Evolutionary conservation across 1,140 invertebrate genomes (phyloP).

Genomic region (Nephotettix cincticeps): DNA sequence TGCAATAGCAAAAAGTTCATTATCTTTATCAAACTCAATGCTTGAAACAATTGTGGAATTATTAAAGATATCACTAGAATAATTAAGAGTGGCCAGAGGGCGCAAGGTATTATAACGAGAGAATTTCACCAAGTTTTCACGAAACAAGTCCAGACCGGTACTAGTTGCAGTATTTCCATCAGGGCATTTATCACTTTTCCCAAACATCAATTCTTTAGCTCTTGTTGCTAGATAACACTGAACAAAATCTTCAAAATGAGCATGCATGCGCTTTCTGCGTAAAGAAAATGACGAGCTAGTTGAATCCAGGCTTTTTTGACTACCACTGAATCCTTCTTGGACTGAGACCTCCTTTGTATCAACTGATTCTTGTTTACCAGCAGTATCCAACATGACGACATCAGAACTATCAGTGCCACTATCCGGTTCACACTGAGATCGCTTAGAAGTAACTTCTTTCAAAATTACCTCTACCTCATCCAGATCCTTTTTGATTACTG

Average conservation of each 20-base stretch:
- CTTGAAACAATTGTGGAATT: slow-evolving; percentile 93
- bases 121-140: slow-evolving; percentile 86
- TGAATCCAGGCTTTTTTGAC: slow-evolving; percentile 46
- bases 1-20: slow-evolving; percentile 95
- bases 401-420: slow-evolving; percentile 24
- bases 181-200: slow-evolving; percentile 40
- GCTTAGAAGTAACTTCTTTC: slow-evolving; percentile 57
- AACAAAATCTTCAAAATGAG: slow-evolving; percentile 89
- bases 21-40: slow-evolving; percentile 97
- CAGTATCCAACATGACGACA: neutral
- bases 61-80: slow-evolving; percentile 85
- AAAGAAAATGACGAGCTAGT: slow-evolving; percentile 56
- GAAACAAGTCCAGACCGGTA: slow-evolving; percentile 74
- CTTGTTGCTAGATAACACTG: slow-evolving; percentile 81
- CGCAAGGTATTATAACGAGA: slow-evolving; percentile 78
- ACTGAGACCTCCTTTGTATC: slow-evolving; percentile 28
- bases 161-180: slow-evolving; percentile 42
- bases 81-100: slow-evolving; percentile 84
- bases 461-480: slow-evolving; percentile 75
- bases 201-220: slow-evolving; percentile 68
- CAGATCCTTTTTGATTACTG: slow-evolving; percentile 76
- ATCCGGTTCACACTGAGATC: slow-evolving; percentile 23
- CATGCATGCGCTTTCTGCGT: slow-evolving; percentile 73
- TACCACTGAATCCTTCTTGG: slow-evolving; percentile 50
- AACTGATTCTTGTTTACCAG: slow-evolving; percentile 30